Evolutionary conservation across 2,113 vertebrate genomes (phyloP).

Genomic region (Neolamprologus variostigma): DNA sequence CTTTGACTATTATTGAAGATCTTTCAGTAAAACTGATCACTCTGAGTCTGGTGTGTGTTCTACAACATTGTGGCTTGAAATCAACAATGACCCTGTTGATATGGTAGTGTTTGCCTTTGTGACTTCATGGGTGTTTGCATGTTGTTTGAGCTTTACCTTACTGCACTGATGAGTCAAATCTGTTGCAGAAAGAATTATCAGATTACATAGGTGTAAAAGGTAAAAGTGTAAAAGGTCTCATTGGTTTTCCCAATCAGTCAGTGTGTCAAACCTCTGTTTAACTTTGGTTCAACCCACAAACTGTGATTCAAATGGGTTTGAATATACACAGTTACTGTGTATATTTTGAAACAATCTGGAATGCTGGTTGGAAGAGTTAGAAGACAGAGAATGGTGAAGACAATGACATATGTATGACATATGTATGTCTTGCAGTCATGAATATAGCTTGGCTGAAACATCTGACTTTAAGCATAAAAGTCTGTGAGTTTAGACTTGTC

Average conservation of each 20-base stretch:
- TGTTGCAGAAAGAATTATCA: not conserved
- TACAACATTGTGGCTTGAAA: not conserved
- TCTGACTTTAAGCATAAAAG: not conserved
- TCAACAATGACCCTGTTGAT: not conserved
- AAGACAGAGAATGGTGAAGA: not conserved
- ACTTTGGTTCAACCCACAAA: conserved; percentile 29
- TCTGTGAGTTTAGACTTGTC: not conserved
- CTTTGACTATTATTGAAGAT: not conserved
- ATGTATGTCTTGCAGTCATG: not conserved
- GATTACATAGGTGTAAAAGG: conserved; percentile 4
- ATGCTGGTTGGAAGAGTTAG: not conserved
- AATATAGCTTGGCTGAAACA: not conserved
- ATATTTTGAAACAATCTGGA: not conserved
- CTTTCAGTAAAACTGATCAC: not conserved
- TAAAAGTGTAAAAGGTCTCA: not conserved
- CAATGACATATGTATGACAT: not conserved
- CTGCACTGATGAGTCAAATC: not conserved
- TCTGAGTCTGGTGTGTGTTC: not conserved
- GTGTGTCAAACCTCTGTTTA: not conserved
- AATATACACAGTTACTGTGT: not conserved
- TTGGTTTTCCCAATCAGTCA: conserved; percentile 24
- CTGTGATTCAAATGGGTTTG: conserved; percentile 4
- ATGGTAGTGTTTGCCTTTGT: not conserved
- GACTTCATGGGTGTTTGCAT: not conserved
- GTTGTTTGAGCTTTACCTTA: not conserved